Conservation (phyloP, 1,140 invertebrate genomes). For the Caligus rogercresseyi region DNA sequence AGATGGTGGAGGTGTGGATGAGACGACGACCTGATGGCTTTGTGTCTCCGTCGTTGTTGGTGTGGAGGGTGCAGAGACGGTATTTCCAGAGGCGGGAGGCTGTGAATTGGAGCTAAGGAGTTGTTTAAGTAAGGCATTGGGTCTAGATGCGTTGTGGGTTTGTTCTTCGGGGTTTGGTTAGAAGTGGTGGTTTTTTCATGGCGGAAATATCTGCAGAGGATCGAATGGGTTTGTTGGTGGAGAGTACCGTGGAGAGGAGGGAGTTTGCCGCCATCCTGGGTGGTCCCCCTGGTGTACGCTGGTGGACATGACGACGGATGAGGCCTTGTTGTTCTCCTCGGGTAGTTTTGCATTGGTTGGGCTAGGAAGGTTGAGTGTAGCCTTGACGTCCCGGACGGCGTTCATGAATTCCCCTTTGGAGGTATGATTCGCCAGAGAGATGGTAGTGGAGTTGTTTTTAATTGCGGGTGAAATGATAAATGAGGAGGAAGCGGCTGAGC, state of each 20-base stretch:
- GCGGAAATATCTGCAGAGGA: background rate
- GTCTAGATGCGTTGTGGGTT: background rate
- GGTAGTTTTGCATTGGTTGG: background rate
- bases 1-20: slow-evolving; percentile 3
- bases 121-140: slow-evolving; percentile 17
- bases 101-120: slow-evolving; percentile 11
- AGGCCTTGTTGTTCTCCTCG: background rate
- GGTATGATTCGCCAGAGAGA: background rate
- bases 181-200: background rate
- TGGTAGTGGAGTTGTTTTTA: background rate
- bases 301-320: slow-evolving; percentile 2
- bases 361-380: background rate
- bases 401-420: background rate
- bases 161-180: background rate
- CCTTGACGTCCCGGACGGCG: slow-evolving; percentile 5
- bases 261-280: background rate
- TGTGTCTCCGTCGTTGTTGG: background rate
- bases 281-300: background rate
- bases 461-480: background rate
- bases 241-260: background rate
- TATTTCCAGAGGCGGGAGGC: background rate
- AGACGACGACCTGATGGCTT: slow-evolving; percentile 5
- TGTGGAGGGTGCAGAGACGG: background rate
- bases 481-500: background rate
- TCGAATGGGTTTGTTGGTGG: background rate